phyloP scores from a whole-genome alignment of 2,888 invertebrate genomes.

The Eupithecia centaureata region DNA sequence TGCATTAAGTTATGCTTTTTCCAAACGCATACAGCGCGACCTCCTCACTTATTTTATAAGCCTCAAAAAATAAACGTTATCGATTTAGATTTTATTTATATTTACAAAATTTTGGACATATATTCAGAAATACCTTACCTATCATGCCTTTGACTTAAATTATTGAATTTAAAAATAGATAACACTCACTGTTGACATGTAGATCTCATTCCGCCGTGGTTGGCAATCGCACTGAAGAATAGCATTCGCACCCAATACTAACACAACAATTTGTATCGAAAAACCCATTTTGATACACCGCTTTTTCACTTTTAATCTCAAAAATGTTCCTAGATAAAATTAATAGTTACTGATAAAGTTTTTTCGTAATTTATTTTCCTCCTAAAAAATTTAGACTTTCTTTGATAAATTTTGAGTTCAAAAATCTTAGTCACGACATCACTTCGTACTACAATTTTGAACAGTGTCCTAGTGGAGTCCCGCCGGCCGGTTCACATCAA shows the following conservation, averaged over 20 bases:
- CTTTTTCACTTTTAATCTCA: background rate
- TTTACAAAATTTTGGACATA: too few relatives aligned
- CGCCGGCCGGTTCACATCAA: background rate
- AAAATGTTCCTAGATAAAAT: background rate
- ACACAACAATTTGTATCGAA: constrained; percentile 28
- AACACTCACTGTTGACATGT: constrained; percentile 57
- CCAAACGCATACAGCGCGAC: too few relatives aligned
- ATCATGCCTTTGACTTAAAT: background rate
- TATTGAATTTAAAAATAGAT: background rate
- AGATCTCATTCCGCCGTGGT: constrained; percentile 50
- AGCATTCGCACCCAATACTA: constrained; percentile 47
- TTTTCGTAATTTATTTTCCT: background rate
- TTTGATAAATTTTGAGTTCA: background rate
- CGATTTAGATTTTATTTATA: too few relatives aligned
- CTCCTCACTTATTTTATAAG: background rate
- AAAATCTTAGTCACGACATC: constrained; percentile 10
- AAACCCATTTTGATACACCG: constrained; percentile 18
- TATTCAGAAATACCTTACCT: too few relatives aligned
- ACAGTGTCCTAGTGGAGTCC: background rate
- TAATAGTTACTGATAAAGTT: background rate
- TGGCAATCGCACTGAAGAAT: constrained; percentile 47
- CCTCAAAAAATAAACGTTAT: background rate
- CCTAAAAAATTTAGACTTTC: background rate
- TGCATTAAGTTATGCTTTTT: too few relatives aligned
- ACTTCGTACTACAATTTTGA: constrained; percentile 14